These are phyloP conservation scores for Cephus runcator DNA, from an alignment of 2,888 invertebrate genomes.

Conservation along the genomic window DNA sequence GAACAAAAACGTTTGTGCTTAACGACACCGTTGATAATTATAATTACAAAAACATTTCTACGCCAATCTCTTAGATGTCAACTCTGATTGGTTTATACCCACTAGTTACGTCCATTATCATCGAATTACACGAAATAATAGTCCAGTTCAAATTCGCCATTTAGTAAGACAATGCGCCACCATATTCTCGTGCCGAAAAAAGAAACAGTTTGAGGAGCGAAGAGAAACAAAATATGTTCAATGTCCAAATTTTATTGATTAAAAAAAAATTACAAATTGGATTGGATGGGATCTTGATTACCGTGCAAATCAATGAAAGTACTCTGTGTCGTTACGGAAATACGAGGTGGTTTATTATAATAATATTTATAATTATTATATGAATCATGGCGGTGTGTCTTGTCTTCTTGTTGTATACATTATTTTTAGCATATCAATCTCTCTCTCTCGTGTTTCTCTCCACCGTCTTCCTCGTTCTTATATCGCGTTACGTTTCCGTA, in stretches of 20 bases:
- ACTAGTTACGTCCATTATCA: not conserved
- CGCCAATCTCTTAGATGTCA: not conserved
- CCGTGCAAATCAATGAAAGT: not conserved
- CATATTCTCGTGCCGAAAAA: not conserved
- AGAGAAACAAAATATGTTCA: no score
- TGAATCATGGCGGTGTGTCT: constrained; percentile 52
- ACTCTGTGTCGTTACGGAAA: constrained; percentile 52
- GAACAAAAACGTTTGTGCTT: not conserved
- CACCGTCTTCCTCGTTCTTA: constrained; percentile 10
- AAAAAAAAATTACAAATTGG: not conserved
- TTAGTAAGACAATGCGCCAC: not conserved
- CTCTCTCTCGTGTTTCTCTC: constrained; percentile 22
- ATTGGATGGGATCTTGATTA: not conserved
- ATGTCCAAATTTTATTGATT: not conserved
- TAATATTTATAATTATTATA: constrained; percentile 61
- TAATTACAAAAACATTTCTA: not conserved
- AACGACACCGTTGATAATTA: not conserved
- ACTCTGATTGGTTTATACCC: not conserved
- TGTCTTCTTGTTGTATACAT: constrained; percentile 33
- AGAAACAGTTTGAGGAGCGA: not conserved
- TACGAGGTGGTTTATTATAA: constrained; percentile 66
- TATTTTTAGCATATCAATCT: constrained; percentile 17
- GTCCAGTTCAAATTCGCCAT: not conserved
- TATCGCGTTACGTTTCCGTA: constrained; percentile 27
- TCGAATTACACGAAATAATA: not conserved